phyloP scores from a whole-genome alignment of 2,113 vertebrate species.

The Ctenomys sociabilis region DNA sequence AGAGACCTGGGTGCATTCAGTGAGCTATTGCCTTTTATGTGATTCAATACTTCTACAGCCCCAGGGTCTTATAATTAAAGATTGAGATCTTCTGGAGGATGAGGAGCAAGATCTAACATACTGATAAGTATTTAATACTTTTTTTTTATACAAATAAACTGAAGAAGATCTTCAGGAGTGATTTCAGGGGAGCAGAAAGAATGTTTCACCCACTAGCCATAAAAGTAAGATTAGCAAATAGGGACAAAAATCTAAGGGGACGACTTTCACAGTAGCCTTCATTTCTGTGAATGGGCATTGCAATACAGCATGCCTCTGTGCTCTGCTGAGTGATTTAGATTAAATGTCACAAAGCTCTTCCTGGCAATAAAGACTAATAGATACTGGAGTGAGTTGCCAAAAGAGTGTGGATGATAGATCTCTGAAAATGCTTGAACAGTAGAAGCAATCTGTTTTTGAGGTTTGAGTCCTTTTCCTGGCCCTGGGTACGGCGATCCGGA shows the following conservation, averaged over 20 bases:
- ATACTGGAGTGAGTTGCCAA: neutral
- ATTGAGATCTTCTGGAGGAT: neutral
- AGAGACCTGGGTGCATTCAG: neutral
- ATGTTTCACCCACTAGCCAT: neutral
- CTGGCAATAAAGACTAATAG: neutral
- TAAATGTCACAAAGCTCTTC: neutral
- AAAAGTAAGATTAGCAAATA: neutral
- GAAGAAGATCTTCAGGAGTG: neutral
- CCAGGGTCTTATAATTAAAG: neutral
- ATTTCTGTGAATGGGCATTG: neutral
- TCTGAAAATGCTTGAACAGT: constrained; percentile 25
- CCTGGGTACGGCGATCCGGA: neutral
- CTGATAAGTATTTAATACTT: neutral
- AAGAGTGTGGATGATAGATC: neutral
- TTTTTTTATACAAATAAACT: neutral
- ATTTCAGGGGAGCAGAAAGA: neutral
- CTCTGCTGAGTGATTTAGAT: constrained; percentile 22
- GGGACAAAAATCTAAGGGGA: neutral
- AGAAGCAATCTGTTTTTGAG: neutral
- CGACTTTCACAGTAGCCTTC: neutral
- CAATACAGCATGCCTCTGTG: neutral
- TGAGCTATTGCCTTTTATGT: neutral
- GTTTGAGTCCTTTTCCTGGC: neutral
- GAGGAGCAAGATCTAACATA: neutral
- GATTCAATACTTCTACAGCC: neutral